These are phyloP conservation scores for Chloroceryle aenea DNA, from an alignment of 2,113 vertebrate genomes.

Conservation along the genomic window DNA sequence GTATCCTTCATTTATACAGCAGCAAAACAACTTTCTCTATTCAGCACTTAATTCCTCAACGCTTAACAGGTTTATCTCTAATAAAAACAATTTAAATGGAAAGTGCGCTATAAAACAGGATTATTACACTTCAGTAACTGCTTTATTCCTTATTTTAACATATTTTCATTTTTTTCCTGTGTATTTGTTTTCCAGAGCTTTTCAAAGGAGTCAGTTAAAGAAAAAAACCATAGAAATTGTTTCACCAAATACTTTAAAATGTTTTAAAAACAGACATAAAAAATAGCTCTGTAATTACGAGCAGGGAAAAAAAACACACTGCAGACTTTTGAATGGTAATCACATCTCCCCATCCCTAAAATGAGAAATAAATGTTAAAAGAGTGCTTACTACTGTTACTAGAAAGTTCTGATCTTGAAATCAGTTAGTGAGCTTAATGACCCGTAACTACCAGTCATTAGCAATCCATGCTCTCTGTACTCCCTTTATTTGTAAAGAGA, in stretches of 20 bases:
- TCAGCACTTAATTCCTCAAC: conserved; percentile 45
- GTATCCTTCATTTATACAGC: conserved; percentile 16
- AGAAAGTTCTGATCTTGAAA: conserved; percentile 67
- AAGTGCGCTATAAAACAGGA: conserved; percentile 55
- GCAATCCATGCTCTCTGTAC: conserved; percentile 36
- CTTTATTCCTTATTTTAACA: conserved; percentile 55
- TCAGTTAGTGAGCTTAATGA: conserved; percentile 72
- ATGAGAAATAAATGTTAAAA: conserved; percentile 64
- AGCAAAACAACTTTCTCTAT: not conserved
- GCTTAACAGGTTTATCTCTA: conserved; percentile 62
- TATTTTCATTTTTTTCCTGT: conserved; percentile 30
- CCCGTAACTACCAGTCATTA: conserved; percentile 59
- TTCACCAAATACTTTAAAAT: not conserved
- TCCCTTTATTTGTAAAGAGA: conserved; percentile 66
- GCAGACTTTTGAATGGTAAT: conserved; percentile 45
- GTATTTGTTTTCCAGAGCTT: conserved; percentile 15
- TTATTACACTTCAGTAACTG: conserved; percentile 58
- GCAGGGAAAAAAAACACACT: conserved; percentile 13
- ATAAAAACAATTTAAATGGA: conserved; percentile 67
- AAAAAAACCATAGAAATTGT: not conserved
- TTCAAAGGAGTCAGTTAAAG: not conserved
- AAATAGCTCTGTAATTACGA: conserved; percentile 24
- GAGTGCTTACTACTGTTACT: conserved; percentile 53
- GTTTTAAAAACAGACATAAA: conserved; percentile 18
- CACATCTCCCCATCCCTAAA: conserved; percentile 34